A percentile compares a stretch with the other conserved stretches of the same genome.
phyloP scores from a whole-genome alignment of 64 coral and sea anemone species.

The Actinia tenebrosa region DNA sequence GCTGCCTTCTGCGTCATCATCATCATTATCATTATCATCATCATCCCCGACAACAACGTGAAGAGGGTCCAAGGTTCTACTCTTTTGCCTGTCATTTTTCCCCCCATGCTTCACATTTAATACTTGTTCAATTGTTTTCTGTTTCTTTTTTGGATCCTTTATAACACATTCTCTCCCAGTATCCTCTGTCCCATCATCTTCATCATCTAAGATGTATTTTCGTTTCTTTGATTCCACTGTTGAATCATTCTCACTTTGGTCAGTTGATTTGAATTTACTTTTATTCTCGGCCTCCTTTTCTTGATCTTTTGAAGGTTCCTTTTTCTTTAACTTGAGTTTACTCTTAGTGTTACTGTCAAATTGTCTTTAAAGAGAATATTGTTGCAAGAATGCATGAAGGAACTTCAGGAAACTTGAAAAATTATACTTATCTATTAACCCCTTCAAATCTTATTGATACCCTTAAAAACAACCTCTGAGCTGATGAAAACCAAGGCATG shows the following conservation, averaged over 20 bases:
- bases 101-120: background rate
- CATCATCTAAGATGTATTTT: background rate
- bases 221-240: background rate
- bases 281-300: background rate
- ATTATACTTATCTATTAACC: too few relatives aligned
- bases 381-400: background rate
- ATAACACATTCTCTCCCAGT: background rate
- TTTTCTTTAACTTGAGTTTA: constrained; percentile 1
- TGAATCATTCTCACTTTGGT: background rate
- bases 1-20: background rate
- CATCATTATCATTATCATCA: background rate
- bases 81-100: background rate
- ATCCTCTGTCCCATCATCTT: background rate
- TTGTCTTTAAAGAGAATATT: background rate
- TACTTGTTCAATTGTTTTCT: constrained; percentile 3
- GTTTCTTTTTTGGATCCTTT: background rate
- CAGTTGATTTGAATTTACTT: background rate
- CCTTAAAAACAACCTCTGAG: too few relatives aligned
- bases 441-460: too few relatives aligned
- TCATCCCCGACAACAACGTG: background rate
- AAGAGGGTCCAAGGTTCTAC: background rate
- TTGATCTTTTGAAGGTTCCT: background rate
- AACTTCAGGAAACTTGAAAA: too few relatives aligned
- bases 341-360: background rate
- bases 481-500: too few relatives aligned